Evolutionary conservation across 2,888 invertebrate species (phyloP), one percentile per base, ranked within the genome.

Genomic region (Eremobia ochroleuca): DNA sequence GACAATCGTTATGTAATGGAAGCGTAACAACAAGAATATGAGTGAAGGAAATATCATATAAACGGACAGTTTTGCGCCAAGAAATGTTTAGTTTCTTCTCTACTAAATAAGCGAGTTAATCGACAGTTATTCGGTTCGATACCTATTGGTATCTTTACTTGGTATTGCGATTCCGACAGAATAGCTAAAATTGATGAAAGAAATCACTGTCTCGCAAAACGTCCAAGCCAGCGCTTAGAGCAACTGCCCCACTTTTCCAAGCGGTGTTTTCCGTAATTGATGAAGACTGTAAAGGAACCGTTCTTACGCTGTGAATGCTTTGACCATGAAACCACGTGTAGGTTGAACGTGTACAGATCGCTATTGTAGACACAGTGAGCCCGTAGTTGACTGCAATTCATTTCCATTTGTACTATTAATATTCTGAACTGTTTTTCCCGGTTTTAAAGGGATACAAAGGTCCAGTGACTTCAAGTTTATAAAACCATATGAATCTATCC

Each of bases 291-390:
- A 64, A 82, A 72, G 81, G 76, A 72, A 76, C 75, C 62, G 65
- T 76, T 69, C 73, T 49, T 55, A 73, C 58, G 59, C 43, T 21
- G 31, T 49, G 34, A 55, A 11, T 58, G 58, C n/a, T 55, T 37
- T 82, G 81, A 62, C 69, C 81, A 37, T 81, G 81, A 75, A 67
- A 73, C 76, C 67, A 85, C 77, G 77, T 84, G 79, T 66, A 73
- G 66, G 37, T 58, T 55, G 40, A 70, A 69, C 66, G 69, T 77
- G 77, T 61, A 64, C 15, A 43, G 68, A 66, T 72, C 18, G 46
- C 49, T 65, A 58, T 72, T 82, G 28, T 65, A 55, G 49, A 70
- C 49, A 70, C 34, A 80, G 6, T 65, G 21, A n/a, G 37, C 34
- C 21, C 34, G 65, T 78, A 72, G 40, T 55, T 69, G 25, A 62